Evolutionary conservation across 2,113 vertebrate species (phyloP), one percentile per base, ranked within the genome.

Genomic region (Nibea coibor): DNA sequence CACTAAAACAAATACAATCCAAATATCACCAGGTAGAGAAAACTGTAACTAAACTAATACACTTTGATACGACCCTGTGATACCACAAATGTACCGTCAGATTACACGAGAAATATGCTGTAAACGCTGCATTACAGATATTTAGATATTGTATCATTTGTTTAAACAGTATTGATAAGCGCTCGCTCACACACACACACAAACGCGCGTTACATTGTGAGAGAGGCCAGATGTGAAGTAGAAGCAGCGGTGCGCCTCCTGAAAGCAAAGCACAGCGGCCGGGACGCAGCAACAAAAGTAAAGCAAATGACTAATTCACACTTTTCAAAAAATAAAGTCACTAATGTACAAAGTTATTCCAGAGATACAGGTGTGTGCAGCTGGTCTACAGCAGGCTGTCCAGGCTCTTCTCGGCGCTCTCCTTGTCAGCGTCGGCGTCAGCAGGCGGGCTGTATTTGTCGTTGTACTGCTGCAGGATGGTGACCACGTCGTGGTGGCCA

Each of bases 401-500:
- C 12, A 99, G 93, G 83, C 97, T 97, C 92, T 97, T 96, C 80
- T 97, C 94, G 0, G 92, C 95, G 0, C 94, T 96, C 90, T 95
- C 95, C 71, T 97, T 96, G 0, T 94, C 90, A 26, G 24, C 24
- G 0, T 92, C 79, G 1, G 77, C 88, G 17, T 88, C 73, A 6
- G 95, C 93, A 7, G 96, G 88, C 1, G 96, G 95, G 0, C 92
- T 96, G 91, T 97, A 97, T 24, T 97, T 96, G 66, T 94, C 95
- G n/a, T 95, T 93, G 92, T 97, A 95, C 1, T 97, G 94, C 85
- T 98, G 96, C 78, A 99, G 96, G 65, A 99, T 95, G 81, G 95
- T 95, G 74, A 97, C 96, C 0, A 99, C 96, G 2, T 99, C 97
- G 0, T 98, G 97, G 90, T 99, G 98, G 83, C 98, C 97, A 3